A percentile compares a stretch with the other conserved stretches of the same genome.
phyloP scores from a whole-genome alignment of 1,140 invertebrate genomes.

The Micrasema minimum region DNA sequence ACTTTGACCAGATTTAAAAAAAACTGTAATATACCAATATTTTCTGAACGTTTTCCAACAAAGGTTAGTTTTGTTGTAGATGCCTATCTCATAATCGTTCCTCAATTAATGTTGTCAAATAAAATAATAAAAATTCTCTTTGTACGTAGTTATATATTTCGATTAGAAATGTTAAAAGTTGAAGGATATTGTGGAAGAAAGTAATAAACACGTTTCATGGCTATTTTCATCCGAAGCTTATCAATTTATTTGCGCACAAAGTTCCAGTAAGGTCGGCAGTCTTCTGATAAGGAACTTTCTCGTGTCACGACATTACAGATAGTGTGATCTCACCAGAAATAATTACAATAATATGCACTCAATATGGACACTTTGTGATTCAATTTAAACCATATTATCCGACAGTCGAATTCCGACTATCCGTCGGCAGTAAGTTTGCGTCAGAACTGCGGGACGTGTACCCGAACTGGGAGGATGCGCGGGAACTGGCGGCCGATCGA shows the following conservation, averaged over 20 bases:
- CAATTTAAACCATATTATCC: neutral
- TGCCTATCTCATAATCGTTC: neutral
- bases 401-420: too few relatives aligned
- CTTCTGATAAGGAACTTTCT: constrained; percentile 2
- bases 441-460: too few relatives aligned
- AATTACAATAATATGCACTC: neutral
- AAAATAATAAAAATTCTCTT: neutral
- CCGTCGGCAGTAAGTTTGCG: too few relatives aligned
- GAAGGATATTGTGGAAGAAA: constrained; percentile 45
- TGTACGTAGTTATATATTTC: neutral
- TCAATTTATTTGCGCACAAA: neutral
- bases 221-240: constrained; percentile 19
- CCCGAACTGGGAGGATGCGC: too few relatives aligned
- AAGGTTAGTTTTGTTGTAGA: too few relatives aligned
- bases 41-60: too few relatives aligned
- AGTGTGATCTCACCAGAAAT: neutral
- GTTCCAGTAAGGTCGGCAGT: neutral
- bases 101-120: neutral
- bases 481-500: too few relatives aligned
- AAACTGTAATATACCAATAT: neutral
- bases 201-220: constrained; percentile 32
- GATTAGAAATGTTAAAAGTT: constrained; percentile 15
- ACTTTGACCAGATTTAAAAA: neutral
- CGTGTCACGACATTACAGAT: constrained; percentile 11
- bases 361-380: neutral